These are phyloP conservation scores for Sminthopsis crassicaudata DNA, from an alignment of 2,113 vertebrate species.

Conservation along the genomic window DNA sequence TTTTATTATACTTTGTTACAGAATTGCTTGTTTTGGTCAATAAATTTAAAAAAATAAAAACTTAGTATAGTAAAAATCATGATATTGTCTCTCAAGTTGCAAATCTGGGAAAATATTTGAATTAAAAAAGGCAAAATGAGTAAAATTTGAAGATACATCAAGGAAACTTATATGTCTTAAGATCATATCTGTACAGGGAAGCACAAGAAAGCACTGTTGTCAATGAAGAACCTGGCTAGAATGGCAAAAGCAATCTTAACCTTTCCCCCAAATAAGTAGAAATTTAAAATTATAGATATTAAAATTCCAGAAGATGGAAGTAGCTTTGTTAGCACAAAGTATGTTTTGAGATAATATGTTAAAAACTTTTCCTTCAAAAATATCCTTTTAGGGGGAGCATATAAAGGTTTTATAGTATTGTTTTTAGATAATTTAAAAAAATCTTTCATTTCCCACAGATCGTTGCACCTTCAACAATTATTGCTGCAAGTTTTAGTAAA, in stretches of 20 bases:
- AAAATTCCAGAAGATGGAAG: conserved; percentile 65
- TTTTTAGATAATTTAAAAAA: conserved; percentile 30
- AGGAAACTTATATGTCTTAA: conserved; percentile 57
- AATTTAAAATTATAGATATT: conserved; percentile 34
- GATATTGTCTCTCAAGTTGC: conserved; percentile 21
- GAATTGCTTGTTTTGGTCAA: too few relatives aligned
- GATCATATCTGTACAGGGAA: not conserved
- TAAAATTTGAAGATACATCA: conserved; percentile 54
- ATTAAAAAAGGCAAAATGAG: conserved; percentile 55
- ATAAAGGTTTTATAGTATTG: conserved; percentile 60
- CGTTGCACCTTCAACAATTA: conserved; percentile 5
- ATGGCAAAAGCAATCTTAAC: conserved; percentile 53
- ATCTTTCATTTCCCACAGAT: conserved; percentile 45
- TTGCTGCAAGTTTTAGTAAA: conserved; percentile 51
- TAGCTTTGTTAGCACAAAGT: conserved; percentile 55
- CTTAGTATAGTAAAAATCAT: not conserved
- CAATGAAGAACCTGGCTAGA: conserved; percentile 58
- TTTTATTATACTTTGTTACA: too few relatives aligned
- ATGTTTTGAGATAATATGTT: conserved; percentile 65
- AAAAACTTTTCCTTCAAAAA: conserved; percentile 56
- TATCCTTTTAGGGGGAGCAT: conserved; percentile 53
- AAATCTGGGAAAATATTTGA: conserved; percentile 60
- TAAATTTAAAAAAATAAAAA: too few relatives aligned
- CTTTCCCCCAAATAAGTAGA: conserved; percentile 37
- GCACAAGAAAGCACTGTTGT: conserved; percentile 52